A percentile compares a stretch with the other conserved stretches of the same genome.
These are phyloP conservation scores for Dendrolimus pini DNA, from an alignment of 2,888 invertebrate genomes.

Conservation along the genomic window DNA sequence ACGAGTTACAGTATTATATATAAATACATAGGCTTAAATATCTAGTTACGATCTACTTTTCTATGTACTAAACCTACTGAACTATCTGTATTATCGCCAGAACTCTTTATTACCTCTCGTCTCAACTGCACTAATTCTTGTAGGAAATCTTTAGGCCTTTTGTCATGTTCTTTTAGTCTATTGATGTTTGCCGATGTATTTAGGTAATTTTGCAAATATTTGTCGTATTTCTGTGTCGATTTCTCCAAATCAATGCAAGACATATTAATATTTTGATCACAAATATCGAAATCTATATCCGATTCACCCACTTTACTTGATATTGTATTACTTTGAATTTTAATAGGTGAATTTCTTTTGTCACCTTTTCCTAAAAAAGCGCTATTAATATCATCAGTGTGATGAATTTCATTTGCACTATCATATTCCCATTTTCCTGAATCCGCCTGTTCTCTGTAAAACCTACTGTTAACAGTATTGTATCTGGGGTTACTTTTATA, in stretches of 20 bases:
- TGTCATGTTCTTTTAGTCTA: not conserved
- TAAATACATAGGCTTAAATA: not conserved
- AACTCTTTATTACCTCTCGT: constrained; percentile 70
- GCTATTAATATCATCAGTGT: too few species aligned
- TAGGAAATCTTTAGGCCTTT: constrained; percentile 71
- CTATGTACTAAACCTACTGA: constrained; percentile 17
- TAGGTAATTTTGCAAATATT: constrained; percentile 33
- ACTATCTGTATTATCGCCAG: constrained; percentile 50
- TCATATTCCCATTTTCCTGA: too few species aligned
- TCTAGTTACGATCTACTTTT: not conserved
- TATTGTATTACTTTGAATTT: too few species aligned
- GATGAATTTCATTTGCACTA: too few species aligned
- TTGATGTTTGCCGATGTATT: constrained; percentile 8
- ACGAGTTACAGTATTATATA: too few species aligned
- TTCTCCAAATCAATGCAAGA: constrained; percentile 48
- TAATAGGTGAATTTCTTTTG: too few species aligned
- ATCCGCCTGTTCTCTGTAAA: constrained; percentile 31
- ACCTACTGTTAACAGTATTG: constrained; percentile 30
- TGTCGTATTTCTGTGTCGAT: constrained; percentile 44
- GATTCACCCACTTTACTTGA: too few species aligned
- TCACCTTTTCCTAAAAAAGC: too few species aligned
- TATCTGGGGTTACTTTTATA: constrained; percentile 32
- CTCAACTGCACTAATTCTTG: constrained; percentile 75
- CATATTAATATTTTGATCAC: constrained; percentile 44
- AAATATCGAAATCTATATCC: constrained; percentile 21